phyloP scores from a whole-genome alignment of 2,113 vertebrate genomes.

The Xiphophorus maculatus region DNA sequence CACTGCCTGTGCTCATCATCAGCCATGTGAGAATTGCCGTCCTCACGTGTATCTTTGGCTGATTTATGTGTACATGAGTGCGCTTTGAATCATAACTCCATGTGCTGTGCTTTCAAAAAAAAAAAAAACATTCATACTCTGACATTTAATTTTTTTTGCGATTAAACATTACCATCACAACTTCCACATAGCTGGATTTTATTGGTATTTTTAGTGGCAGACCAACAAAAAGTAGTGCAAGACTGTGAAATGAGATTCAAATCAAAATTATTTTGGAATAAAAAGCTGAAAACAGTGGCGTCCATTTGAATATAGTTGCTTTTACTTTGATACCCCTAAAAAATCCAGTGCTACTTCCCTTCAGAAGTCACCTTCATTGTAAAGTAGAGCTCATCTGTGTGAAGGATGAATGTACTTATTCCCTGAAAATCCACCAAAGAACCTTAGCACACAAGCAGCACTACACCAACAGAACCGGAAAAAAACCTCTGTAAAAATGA shows the following conservation, averaged over 20 bases:
- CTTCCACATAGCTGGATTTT: background rate
- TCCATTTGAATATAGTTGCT: too few relatives aligned
- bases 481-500: too few relatives aligned
- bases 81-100: background rate
- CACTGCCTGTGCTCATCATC: constrained; percentile 13
- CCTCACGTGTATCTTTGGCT: background rate
- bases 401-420: too few relatives aligned
- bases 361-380: background rate
- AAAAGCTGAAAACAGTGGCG: background rate
- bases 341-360: background rate
- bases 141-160: too few relatives aligned
- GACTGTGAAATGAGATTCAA: background rate
- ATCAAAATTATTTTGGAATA: background rate
- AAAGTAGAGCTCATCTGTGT: background rate
- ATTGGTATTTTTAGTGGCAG: background rate
- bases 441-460: too few relatives aligned
- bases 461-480: too few relatives aligned
- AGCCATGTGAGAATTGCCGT: constrained; percentile 3
- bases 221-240: background rate
- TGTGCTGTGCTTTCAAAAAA: background rate
- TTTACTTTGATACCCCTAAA: too few relatives aligned
- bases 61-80: background rate
- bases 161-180: too few relatives aligned
- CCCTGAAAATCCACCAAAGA: too few relatives aligned
- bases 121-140: too few relatives aligned